Percentiles rank a stretch among this genome's conserved stretches.
Evolutionary conservation across 2,113 vertebrate genomes (phyloP).

Genomic region (Egretta garzetta): DNA sequence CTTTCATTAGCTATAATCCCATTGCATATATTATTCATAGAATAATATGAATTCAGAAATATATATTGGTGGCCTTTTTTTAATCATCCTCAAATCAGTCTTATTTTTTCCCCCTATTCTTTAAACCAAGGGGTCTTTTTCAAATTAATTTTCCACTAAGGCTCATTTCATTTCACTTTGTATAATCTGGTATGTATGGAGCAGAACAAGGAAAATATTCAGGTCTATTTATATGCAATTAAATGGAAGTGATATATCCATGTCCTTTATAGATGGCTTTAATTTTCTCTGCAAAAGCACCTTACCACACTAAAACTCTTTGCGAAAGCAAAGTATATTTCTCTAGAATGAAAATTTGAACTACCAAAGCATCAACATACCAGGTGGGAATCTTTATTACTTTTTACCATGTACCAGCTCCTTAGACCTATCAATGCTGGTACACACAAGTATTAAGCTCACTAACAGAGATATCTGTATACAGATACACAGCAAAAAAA

Average conservation of each 20-base stretch:
- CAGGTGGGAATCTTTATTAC: neutral
- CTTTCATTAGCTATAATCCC: slow-evolving; percentile 31
- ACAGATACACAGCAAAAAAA: neutral
- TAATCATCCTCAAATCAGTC: neutral
- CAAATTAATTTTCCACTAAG: slow-evolving; percentile 16
- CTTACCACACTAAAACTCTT: neutral
- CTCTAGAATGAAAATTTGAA: neutral
- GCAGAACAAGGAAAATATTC: neutral
- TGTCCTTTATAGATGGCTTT: slow-evolving; percentile 44
- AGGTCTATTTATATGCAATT: neutral
- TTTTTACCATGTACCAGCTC: neutral
- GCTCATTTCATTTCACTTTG: slow-evolving; percentile 23
- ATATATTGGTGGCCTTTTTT: neutral
- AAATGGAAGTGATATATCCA: slow-evolving; percentile 20
- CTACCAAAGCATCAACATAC: neutral
- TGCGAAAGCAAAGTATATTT: neutral
- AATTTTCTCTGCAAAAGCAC: slow-evolving; percentile 36
- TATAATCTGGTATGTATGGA: neutral
- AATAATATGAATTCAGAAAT: slow-evolving; percentile 10
- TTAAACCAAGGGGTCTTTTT: neutral
- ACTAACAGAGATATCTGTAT: neutral
- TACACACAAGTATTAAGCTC: neutral
- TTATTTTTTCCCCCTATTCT: neutral
- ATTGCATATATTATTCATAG: slow-evolving; percentile 53
- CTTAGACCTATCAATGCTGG: neutral